phyloP scores from a whole-genome alignment of 2,113 vertebrate genomes.

The Lagopus muta region DNA sequence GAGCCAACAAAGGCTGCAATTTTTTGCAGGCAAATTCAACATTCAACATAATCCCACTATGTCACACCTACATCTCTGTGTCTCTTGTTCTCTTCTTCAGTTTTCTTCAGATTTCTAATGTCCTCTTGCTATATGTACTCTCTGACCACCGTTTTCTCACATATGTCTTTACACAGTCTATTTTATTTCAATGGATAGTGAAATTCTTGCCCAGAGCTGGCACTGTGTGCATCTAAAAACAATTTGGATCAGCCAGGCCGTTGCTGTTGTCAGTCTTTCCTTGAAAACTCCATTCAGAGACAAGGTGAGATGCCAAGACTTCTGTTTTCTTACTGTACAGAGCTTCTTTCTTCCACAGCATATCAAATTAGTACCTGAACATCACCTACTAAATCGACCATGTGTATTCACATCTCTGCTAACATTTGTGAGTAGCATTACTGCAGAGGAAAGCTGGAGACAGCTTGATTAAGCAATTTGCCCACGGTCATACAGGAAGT shows the following conservation, averaged over 20 bases:
- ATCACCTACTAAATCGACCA: not conserved
- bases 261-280: not conserved
- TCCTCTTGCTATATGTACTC: not conserved
- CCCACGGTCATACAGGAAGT: constrained; percentile 72
- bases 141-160: not conserved
- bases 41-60: not conserved
- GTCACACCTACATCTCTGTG: not conserved
- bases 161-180: not conserved
- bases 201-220: not conserved
- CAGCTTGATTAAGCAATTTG: constrained; percentile 69
- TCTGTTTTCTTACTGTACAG: not conserved
- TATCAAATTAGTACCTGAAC: constrained; percentile 36
- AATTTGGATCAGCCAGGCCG: not conserved
- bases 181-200: not conserved
- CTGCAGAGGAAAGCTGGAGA: constrained; percentile 24
- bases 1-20: not conserved
- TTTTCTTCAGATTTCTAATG: not conserved
- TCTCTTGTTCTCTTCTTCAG: not conserved
- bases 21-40: constrained; percentile 15
- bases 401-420: not conserved
- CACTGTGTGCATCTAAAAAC: not conserved
- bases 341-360: not conserved
- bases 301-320: not conserved
- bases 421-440: constrained; percentile 19
- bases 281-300: not conserved